Conservation (phyloP, 2,113 vertebrate species). For the Pardalotus punctatus region DNA sequence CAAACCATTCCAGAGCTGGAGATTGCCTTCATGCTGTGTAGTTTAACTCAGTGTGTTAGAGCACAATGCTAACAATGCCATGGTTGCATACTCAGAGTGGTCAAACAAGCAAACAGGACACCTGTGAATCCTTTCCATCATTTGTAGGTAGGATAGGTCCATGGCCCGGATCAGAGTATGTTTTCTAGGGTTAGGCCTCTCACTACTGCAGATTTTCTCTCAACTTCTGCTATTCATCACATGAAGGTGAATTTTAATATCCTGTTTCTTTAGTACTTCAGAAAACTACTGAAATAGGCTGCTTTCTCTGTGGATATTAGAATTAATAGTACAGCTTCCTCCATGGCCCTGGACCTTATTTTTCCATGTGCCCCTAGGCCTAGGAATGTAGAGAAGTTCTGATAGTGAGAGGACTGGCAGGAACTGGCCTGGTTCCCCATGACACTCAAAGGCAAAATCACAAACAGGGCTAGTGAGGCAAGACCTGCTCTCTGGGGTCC, state of each 20-base stretch:
- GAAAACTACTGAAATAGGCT: not conserved
- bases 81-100: not conserved
- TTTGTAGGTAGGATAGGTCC: not conserved
- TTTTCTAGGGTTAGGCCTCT: not conserved
- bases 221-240: not conserved
- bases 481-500: not conserved
- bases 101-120: not conserved
- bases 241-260: not conserved
- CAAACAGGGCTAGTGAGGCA: not conserved
- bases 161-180: not conserved
- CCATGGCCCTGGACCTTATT: not conserved
- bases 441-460: not conserved
- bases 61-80: rapidly evolving
- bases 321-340: not conserved
- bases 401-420: not conserved
- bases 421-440: not conserved
- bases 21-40: not conserved
- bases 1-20: not conserved
- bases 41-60: not conserved
- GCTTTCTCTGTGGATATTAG: not conserved
- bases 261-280: not conserved
- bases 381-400: not conserved
- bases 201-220: not conserved
- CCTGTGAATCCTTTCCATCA: not conserved
- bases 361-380: not conserved